Percentiles rank a stretch among this genome's conserved stretches.
Conservation (phyloP, 2,113 vertebrate species). For the Bos indicus region DNA sequence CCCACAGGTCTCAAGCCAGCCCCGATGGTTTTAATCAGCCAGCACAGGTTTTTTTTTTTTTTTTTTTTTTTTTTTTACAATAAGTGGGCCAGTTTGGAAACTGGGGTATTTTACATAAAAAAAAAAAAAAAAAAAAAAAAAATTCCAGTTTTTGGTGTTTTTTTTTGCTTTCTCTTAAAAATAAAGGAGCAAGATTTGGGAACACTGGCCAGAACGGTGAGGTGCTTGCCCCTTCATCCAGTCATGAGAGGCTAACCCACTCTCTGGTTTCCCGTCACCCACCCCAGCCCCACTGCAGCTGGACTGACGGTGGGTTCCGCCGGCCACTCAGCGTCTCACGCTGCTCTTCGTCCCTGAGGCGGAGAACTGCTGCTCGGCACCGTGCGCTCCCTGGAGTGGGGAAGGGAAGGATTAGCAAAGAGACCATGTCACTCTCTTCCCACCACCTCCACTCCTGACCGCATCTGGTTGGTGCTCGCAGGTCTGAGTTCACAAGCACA, state of each 20-base stretch:
- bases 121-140: neutral
- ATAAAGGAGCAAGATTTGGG: neutral
- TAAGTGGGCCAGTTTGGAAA: neutral
- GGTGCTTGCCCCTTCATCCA: neutral
- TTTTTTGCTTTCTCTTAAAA: neutral
- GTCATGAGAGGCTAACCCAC: neutral
- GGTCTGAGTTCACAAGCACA: neutral
- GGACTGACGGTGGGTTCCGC: neutral
- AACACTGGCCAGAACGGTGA: neutral
- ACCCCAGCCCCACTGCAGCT: neutral
- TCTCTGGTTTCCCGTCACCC: too few relatives aligned
- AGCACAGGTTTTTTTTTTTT: neutral
- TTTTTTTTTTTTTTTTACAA: neutral
- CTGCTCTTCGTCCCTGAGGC: neutral
- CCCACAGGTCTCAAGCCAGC: neutral
- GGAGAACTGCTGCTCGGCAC: neutral
- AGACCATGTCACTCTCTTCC: fast-evolving
- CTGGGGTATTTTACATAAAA: neutral
- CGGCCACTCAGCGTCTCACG: neutral
- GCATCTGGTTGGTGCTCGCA: fast-evolving
- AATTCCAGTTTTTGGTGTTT: neutral
- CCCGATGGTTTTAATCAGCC: neutral
- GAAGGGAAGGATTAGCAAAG: neutral
- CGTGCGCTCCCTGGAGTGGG: neutral
- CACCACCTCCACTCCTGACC: too few relatives aligned